These are phyloP conservation scores for Pseudolaguvia tuberculata DNA, from an alignment of 2,113 vertebrate genomes.

Conservation along the genomic window DNA sequence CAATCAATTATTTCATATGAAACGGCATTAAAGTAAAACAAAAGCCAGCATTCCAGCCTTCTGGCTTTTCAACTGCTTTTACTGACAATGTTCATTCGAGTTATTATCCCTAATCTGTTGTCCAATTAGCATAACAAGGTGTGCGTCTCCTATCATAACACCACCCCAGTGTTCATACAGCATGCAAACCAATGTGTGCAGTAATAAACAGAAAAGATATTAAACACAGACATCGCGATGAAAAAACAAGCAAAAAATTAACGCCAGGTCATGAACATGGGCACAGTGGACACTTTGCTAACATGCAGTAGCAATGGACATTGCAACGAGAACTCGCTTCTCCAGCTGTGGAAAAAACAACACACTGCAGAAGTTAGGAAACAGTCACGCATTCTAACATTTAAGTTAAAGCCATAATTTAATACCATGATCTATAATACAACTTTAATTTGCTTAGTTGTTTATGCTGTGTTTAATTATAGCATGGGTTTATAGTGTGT, in stretches of 20 bases:
- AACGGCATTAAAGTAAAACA: neutral
- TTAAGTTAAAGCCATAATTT: neutral
- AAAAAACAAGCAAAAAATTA: conserved; percentile 8
- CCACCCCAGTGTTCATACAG: conserved; percentile 34
- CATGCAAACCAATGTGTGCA: conserved; percentile 38
- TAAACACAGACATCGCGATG: neutral
- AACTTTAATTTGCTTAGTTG: too few relatives aligned
- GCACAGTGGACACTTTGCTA: conserved; percentile 15
- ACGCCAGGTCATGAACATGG: conserved; percentile 22
- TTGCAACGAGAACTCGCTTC: conserved; percentile 9
- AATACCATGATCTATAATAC: neutral
- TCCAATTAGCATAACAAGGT: neutral
- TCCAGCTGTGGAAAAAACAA: conserved; percentile 38
- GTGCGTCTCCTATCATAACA: neutral
- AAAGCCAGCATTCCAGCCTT: neutral
- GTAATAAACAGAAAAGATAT: neutral
- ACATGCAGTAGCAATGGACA: conserved; percentile 34
- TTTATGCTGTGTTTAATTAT: too few relatives aligned
- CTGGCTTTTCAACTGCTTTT: neutral
- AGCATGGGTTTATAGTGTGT: neutral
- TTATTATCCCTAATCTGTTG: too few relatives aligned
- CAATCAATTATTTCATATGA: too few relatives aligned
- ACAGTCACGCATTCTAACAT: neutral
- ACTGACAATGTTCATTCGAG: neutral
- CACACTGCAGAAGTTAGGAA: conserved; percentile 24